Conservation (phyloP, 2,797 vertebrate species). For the Tarsius wallacei region DNA sequence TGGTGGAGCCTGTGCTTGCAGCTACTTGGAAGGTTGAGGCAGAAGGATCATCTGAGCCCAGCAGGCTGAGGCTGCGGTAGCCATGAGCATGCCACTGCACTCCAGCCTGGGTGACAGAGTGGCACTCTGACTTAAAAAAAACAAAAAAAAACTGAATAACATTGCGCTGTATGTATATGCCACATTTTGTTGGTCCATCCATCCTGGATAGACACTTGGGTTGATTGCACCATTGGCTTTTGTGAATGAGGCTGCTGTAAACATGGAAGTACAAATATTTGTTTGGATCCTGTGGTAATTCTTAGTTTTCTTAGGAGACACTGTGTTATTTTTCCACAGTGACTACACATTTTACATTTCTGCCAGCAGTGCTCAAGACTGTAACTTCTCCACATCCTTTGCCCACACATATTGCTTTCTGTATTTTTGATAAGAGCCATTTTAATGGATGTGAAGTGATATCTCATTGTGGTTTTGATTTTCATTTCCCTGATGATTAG, state of each 20-base stretch:
- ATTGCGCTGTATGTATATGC: neutral
- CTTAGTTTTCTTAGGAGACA: neutral
- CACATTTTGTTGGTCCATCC: neutral
- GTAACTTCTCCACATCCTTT: neutral
- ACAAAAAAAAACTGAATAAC: no score
- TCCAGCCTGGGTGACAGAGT: no score
- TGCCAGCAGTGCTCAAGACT: neutral
- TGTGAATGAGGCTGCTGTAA: slow-evolving; percentile 7
- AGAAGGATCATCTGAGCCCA: no score
- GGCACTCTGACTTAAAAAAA: no score
- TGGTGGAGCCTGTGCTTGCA: no score
- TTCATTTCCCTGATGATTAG: neutral
- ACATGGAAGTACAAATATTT: neutral
- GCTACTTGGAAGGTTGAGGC: no score
- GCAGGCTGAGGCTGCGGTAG: no score
- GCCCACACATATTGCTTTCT: neutral
- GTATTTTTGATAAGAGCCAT: neutral
- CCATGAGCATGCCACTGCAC: no score
- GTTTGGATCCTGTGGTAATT: neutral
- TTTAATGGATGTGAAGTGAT: neutral
- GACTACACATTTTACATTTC: neutral
- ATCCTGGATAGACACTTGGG: neutral
- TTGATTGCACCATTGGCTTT: neutral
- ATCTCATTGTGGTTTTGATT: slow-evolving; percentile 39
- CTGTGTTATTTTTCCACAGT: neutral